phyloP scores from a whole-genome alignment of 1,140 invertebrate species.

The Penaeus japonicus region DNA sequence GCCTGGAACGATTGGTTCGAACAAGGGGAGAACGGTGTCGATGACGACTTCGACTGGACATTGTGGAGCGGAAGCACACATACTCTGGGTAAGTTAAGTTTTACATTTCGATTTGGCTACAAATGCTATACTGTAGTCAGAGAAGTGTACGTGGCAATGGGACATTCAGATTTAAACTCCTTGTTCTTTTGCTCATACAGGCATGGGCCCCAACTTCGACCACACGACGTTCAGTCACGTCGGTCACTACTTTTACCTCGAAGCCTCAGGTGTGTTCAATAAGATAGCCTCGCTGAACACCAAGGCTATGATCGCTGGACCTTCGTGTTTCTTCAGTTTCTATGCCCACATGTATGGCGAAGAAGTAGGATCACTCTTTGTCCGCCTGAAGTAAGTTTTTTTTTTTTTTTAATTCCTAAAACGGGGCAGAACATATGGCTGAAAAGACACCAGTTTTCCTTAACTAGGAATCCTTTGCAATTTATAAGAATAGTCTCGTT shows the following conservation, averaged over 20 bases:
- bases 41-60: constrained; percentile 47
- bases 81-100: background rate
- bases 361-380: background rate
- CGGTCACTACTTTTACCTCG: constrained; percentile 41
- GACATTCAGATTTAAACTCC: too few relatives aligned
- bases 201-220: constrained; percentile 43
- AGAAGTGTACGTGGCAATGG: too few relatives aligned
- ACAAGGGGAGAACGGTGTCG: constrained; percentile 17
- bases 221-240: constrained; percentile 24
- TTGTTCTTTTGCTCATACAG: background rate
- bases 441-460: too few relatives aligned
- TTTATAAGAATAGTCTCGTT: too few relatives aligned
- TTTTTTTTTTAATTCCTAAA: too few relatives aligned
- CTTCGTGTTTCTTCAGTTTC: constrained; percentile 24
- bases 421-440: too few relatives aligned
- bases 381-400: constrained; percentile 15
- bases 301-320: constrained; percentile 7
- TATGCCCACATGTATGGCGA: constrained; percentile 38
- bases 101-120: background rate
- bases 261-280: background rate
- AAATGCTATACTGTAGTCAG: background rate
- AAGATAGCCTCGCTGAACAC: constrained; percentile 16
- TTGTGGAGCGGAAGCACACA: constrained; percentile 14
- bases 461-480: too few relatives aligned
- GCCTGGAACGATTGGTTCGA: constrained; percentile 23